A percentile compares a stretch with the other conserved stretches of the same genome.
Evolutionary conservation across 2,113 vertebrate genomes (phyloP).

Genomic region (Pristiophorus japonicus): DNA sequence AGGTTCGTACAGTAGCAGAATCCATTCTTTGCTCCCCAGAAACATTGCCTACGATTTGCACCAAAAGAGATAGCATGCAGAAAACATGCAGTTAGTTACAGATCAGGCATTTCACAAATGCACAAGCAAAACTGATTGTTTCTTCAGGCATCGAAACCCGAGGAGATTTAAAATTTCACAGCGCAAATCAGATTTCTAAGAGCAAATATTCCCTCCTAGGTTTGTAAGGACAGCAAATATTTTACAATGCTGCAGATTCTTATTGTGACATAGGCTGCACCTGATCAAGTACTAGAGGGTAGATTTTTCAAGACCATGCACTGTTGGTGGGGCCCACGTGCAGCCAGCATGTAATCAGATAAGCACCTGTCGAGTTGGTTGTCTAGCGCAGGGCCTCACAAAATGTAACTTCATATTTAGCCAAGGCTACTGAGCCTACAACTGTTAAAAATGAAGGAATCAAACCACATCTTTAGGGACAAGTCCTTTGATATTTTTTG

Average conservation of each 20-base stretch:
- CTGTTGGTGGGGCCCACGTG: not conserved
- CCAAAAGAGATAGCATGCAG: slow-evolving; percentile 67
- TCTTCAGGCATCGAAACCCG: not conserved
- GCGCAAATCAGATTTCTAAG: not conserved
- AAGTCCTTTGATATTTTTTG: not conserved
- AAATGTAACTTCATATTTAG: not conserved
- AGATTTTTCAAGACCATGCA: not conserved
- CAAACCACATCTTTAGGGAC: not conserved
- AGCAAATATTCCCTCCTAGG: not conserved
- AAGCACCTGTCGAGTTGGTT: not conserved
- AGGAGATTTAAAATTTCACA: not conserved
- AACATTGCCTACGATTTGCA: slow-evolving; percentile 67
- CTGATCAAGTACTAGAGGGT: not conserved
- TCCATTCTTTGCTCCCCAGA: slow-evolving; percentile 89
- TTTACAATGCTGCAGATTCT: not conserved
- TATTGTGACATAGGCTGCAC: not conserved
- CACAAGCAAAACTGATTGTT: not conserved
- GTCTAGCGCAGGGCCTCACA: not conserved
- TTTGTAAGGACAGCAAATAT: not conserved
- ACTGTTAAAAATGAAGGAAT: not conserved
- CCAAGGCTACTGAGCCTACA: not conserved
- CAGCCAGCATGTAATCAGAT: not conserved
- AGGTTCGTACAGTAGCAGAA: slow-evolving; percentile 90
- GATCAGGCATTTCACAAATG: not conserved
- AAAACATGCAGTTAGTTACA: slow-evolving; percentile 82